phyloP scores from a whole-genome alignment of 2,113 vertebrate species.

The Malurus melanocephalus region DNA sequence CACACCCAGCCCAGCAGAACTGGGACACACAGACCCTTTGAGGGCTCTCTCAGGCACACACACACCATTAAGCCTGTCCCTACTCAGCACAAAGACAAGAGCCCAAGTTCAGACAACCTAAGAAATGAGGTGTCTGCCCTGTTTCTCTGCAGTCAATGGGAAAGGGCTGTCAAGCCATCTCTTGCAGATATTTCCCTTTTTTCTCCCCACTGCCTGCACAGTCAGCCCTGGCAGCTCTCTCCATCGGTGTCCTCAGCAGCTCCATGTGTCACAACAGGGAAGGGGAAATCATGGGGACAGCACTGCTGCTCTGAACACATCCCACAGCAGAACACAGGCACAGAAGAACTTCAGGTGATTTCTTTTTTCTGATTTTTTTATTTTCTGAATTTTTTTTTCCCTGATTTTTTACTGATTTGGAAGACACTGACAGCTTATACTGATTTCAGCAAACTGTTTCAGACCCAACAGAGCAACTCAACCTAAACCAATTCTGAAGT shows the following conservation, averaged over 20 bases:
- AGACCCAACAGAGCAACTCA: neutral
- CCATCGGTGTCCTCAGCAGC: neutral
- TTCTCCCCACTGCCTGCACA: neutral
- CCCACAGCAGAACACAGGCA: neutral
- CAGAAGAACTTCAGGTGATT: neutral
- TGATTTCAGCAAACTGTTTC: neutral
- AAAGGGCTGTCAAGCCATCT: conserved; percentile 6
- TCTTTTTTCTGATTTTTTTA: neutral
- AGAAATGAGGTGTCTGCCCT: conserved; percentile 21
- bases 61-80: neutral
- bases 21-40: neutral
- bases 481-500: neutral
- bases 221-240: conserved; percentile 7
- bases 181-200: neutral
- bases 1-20: neutral
- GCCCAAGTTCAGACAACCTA: neutral
- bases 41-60: neutral
- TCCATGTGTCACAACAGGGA: neutral
- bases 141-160: neutral
- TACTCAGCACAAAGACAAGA: neutral
- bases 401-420: neutral
- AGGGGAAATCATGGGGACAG: neutral
- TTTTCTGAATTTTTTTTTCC: too few relatives aligned
- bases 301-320: neutral
- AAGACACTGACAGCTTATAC: neutral